Evolutionary conservation across 2,797 vertebrate species (phyloP).

Genomic region (Crax fasciolata): DNA sequence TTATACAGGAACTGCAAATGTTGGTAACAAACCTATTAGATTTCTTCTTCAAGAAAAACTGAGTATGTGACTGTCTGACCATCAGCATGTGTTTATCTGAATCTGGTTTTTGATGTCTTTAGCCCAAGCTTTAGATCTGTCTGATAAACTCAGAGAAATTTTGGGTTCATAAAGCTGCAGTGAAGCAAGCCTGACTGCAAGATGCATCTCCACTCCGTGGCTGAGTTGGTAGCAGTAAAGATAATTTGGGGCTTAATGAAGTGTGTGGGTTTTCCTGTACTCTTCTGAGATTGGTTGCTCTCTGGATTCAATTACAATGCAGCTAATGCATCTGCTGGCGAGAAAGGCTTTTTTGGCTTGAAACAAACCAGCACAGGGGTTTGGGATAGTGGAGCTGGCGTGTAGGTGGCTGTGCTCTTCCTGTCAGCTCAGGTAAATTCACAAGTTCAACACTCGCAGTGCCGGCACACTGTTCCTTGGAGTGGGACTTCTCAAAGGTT

Average conservation of each 20-base stretch:
- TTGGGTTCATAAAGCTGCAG: not conserved
- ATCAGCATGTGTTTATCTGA: not conserved
- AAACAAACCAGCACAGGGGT: not conserved
- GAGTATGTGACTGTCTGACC: not conserved
- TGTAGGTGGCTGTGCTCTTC: not conserved
- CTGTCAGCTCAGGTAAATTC: not conserved
- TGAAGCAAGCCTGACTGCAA: not conserved
- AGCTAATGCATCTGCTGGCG: not conserved
- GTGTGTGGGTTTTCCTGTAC: not conserved
- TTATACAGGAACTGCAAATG: not conserved
- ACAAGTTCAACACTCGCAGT: not conserved
- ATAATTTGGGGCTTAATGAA: not conserved
- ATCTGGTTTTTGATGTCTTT: not conserved
- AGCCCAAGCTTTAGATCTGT: not conserved
- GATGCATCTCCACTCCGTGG: not conserved
- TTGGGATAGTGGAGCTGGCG: fast-evolving
- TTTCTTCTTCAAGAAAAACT: not conserved
- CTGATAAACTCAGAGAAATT: not conserved
- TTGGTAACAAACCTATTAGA: not conserved
- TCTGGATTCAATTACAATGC: not conserved
- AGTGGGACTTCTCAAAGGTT: not conserved
- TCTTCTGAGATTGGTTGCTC: not conserved
- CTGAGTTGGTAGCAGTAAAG: not conserved
- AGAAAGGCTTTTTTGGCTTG: not conserved
- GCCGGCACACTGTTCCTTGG: not conserved